Conservation (phyloP, 2,888 invertebrate species). For the Notodonta ziczac region DNA sequence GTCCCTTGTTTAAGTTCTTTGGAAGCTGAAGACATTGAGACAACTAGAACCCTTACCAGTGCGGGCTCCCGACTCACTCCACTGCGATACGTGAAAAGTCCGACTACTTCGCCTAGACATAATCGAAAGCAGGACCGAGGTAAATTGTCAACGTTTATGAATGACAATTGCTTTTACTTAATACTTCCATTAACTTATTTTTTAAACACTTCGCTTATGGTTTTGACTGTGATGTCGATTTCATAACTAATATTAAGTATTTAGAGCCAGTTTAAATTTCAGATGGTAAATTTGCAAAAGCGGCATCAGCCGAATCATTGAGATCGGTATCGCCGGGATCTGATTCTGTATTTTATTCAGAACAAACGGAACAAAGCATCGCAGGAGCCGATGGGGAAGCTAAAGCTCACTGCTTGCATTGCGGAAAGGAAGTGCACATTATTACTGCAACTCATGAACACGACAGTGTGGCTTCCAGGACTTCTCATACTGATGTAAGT, state of each 20-base stretch:
- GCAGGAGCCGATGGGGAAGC: conserved; percentile 83
- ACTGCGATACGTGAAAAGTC: conserved; percentile 73
- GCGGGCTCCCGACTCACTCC: conserved; percentile 79
- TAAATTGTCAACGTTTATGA: conserved; percentile 27
- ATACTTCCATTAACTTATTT: no score
- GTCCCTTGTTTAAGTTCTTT: conserved; percentile 76
- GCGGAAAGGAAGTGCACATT: conserved; percentile 91
- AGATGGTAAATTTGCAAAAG: conserved; percentile 87
- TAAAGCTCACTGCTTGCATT: conserved; percentile 90
- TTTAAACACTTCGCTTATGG: neutral
- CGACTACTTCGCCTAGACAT: conserved; percentile 82
- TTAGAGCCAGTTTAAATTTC: conserved; percentile 30
- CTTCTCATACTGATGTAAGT: conserved; percentile 78
- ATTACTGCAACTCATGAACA: conserved; percentile 80
- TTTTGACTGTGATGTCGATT: neutral
- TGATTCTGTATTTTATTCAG: conserved; percentile 95
- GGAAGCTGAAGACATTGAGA: conserved; percentile 81
- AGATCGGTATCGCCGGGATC: conserved; percentile 96
- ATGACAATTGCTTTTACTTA: no score
- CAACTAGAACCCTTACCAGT: conserved; percentile 75
- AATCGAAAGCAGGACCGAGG: conserved; percentile 74
- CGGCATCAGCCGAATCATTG: conserved; percentile 93
- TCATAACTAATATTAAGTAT: neutral
- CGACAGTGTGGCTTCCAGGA: conserved; percentile 70
- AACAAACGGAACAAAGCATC: conserved; percentile 86